phyloP scores from a whole-genome alignment of 2,888 invertebrate species.

The Noctua fimbriata region DNA sequence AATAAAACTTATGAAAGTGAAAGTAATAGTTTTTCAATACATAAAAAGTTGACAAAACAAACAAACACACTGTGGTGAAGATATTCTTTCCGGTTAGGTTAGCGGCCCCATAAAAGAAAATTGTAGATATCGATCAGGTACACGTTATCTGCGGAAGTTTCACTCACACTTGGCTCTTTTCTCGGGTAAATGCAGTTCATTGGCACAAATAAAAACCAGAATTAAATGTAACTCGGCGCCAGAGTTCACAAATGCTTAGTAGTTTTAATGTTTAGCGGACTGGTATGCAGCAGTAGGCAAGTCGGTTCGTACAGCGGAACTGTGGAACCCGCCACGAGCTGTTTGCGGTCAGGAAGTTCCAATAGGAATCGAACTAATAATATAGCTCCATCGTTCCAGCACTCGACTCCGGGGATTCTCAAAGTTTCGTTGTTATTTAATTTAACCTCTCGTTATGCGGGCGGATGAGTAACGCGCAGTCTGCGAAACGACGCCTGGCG shows the following conservation, averaged over 20 bases:
- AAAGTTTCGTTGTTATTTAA: slow-evolving; percentile 88
- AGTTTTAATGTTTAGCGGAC: slow-evolving; percentile 48
- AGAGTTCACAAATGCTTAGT: slow-evolving; percentile 46
- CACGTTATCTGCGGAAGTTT: slow-evolving; percentile 33
- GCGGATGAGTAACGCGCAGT: slow-evolving; percentile 80
- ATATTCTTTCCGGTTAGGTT: slow-evolving; percentile 16
- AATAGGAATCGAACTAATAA: slow-evolving; percentile 82
- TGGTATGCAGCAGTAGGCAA: slow-evolving; percentile 29
- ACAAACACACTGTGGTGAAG: slow-evolving; percentile 20
- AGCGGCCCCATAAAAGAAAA: slow-evolving; percentile 14
- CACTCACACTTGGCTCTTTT: slow-evolving; percentile 29
- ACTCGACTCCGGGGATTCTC: slow-evolving; percentile 74
- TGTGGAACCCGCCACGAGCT: slow-evolving; percentile 73
- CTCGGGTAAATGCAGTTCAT: slow-evolving; percentile 47
- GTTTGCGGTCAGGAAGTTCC: slow-evolving; percentile 83
- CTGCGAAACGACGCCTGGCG: slow-evolving; percentile 81
- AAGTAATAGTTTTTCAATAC: slow-evolving; percentile 57
- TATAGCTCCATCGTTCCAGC: slow-evolving; percentile 70
- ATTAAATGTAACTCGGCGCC: slow-evolving; percentile 32
- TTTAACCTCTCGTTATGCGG: slow-evolving; percentile 87
- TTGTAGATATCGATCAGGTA: slow-evolving; percentile 36
- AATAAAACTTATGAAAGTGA: slow-evolving; percentile 57
- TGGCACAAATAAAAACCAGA: slow-evolving; percentile 57
- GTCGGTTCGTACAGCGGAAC: slow-evolving; percentile 51
- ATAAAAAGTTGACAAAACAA: slow-evolving; percentile 35